Conservation (phyloP, 1,140 invertebrate species). For the Drosophila rufa region DNA sequence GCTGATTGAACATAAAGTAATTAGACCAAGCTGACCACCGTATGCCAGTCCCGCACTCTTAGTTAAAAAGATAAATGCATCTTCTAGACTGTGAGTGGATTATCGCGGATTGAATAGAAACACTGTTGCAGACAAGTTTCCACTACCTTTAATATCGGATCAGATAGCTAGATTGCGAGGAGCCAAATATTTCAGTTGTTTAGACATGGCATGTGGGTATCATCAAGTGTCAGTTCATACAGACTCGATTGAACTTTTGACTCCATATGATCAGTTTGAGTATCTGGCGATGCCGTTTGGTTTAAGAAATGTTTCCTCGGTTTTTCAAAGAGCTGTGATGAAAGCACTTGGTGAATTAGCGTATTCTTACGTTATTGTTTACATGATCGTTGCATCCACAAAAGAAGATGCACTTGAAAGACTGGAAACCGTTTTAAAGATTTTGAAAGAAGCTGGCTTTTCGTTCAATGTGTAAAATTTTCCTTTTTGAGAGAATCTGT, state of each 20-base stretch:
- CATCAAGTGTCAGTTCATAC: too few species aligned
- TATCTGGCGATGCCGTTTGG: constrained; percentile 8
- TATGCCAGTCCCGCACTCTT: constrained; percentile 22
- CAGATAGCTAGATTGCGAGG: constrained; percentile 11
- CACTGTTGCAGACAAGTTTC: constrained; percentile 10
- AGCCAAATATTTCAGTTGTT: constrained; percentile 13
- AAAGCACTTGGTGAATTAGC: neutral
- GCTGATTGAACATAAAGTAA: constrained; percentile 24
- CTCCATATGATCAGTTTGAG: constrained; percentile 1
- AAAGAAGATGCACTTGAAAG: neutral
- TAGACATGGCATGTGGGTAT: neutral
- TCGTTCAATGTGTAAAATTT: neutral
- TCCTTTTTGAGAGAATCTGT: neutral
- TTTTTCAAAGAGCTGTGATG: constrained; percentile 5
- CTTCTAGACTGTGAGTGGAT: constrained; percentile 8
- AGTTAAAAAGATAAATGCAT: constrained; percentile 20
- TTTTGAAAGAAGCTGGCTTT: neutral
- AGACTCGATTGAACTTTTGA: too few species aligned
- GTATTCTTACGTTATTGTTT: constrained; percentile 1
- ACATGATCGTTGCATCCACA: constrained; percentile 7
- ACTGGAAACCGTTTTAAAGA: neutral
- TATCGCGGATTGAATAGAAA: constrained; percentile 21
- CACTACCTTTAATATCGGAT: constrained; percentile 8
- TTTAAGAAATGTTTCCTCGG: constrained; percentile 5
- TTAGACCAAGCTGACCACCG: constrained; percentile 6